phyloP scores from a whole-genome alignment of 2,113 vertebrate species.

The Tachuris rubrigastra region DNA sequence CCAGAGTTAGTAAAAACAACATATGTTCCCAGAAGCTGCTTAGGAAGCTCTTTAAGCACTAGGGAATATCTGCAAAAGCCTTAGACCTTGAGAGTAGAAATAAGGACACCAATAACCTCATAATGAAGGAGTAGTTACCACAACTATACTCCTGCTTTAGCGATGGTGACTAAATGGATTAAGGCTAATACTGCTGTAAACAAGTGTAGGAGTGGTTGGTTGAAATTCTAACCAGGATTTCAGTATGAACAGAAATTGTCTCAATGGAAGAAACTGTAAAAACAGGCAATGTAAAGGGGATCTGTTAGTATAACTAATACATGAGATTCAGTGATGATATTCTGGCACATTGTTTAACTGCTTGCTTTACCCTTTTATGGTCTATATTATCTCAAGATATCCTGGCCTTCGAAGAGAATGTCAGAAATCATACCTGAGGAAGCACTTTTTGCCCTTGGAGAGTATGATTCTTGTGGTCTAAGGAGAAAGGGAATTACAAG shows the following conservation, averaged over 20 bases:
- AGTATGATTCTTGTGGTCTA: not conserved
- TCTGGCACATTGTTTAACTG: not conserved
- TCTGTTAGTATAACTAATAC: not conserved
- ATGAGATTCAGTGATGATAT: not conserved
- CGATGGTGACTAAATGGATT: not conserved
- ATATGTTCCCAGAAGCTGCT: constrained; percentile 62
- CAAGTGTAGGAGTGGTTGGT: not conserved
- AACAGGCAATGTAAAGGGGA: not conserved
- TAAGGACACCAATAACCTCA: not conserved
- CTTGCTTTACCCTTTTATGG: not conserved
- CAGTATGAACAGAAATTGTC: not conserved
- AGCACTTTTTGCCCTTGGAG: not conserved
- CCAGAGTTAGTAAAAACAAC: constrained; percentile 54
- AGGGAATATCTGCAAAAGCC: constrained; percentile 12
- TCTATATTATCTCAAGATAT: not conserved
- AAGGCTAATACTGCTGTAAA: not conserved
- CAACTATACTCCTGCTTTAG: not conserved
- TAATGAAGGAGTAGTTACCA: not conserved
- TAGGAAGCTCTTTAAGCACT: constrained; percentile 42
- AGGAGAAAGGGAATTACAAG: not conserved
- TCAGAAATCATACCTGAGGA: not conserved
- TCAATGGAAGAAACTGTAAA: not conserved
- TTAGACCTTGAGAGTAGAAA: not conserved
- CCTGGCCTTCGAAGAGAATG: not conserved
- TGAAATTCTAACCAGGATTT: not conserved